Base-by-base conservation (phyloP, 1,140 invertebrate genomes). In the Bursaphelenchus mucronatus region DNA sequence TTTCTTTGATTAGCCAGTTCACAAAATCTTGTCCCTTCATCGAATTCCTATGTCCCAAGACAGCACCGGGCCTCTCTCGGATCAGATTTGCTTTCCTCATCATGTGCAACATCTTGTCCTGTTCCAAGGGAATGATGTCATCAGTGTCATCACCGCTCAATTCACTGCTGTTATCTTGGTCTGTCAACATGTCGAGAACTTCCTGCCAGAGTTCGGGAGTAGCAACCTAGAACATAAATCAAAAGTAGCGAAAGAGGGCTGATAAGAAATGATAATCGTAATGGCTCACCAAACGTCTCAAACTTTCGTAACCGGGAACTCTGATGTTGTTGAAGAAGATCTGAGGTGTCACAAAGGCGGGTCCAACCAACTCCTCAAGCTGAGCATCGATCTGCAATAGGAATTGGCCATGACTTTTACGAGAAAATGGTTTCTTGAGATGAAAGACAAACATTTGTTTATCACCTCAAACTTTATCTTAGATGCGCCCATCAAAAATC, bases 11-110 rank as follows among this genome's bases (percentile, higher is more conserved):
- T 39, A 83, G 64, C 81, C 82, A 83, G 46, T 81, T 75, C 8
- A 84, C 77, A 71, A 84, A 82, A 9, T 81, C 80, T 56, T 79
- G 78, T 8, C 82, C 83, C 53, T 64, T 76, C 69, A 84, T 84
- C 0, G 81, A 77, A 47, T 82, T 82, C 57, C 81, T 81, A 61
- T 82, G 68, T 7, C 67, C 65, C 45, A 56, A 71, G 13, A 82
- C 51, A n/a, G 72, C 45, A 2, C 78, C 53, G 10, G 67, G 47
- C 9, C 80, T 55, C 50, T 83, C 76, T 49, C 74, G 73, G 15
- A 83, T 82, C 0, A 83, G 30, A 1, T 78, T 81, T 58, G 78
- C 81, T 46, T 67, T 54, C 53, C 73, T 68, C 58, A 83, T 64
- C 49, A 78, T 76, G 45, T 75, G 58, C 0, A 82, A 73, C 39